Evolutionary conservation across 1,140 invertebrate species (phyloP).

Genomic region (Drosophila setifemur): DNA sequence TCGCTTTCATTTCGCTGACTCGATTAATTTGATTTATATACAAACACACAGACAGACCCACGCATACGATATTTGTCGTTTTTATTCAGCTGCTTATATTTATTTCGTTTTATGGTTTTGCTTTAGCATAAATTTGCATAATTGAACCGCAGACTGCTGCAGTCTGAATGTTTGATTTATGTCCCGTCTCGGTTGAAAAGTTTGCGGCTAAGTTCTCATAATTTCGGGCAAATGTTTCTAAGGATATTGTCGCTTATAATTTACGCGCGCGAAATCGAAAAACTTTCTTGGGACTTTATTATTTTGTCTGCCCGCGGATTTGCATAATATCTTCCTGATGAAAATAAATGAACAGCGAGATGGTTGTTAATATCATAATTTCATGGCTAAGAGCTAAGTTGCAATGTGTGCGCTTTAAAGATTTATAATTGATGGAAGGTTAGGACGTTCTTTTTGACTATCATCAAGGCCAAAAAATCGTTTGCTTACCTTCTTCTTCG

Average conservation of each 20-base stretch:
- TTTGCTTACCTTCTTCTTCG: slow-evolving; percentile 1
- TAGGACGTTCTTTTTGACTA: background rate
- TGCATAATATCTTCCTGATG: slow-evolving; percentile 43
- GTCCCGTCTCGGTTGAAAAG: slow-evolving; percentile 19
- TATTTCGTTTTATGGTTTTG: slow-evolving; percentile 23
- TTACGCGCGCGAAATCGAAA: slow-evolving; percentile 69
- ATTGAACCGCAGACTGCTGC: slow-evolving; percentile 35
- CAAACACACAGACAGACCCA: background rate
- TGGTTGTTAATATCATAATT: slow-evolving; percentile 11
- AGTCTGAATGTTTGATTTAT: slow-evolving; percentile 37
- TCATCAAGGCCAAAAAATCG: no score
- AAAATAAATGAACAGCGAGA: slow-evolving; percentile 55
- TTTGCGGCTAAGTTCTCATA: slow-evolving; percentile 47
- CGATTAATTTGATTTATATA: slow-evolving; percentile 67
- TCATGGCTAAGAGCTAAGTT: background rate
- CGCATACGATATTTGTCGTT: slow-evolving; percentile 34
- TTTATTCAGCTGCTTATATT: slow-evolving; percentile 33
- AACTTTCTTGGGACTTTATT: slow-evolving; percentile 45
- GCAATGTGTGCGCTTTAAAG: background rate
- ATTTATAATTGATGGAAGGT: background rate
- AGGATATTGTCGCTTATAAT: slow-evolving; percentile 46
- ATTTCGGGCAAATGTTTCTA: slow-evolving; percentile 43
- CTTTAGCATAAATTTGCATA: slow-evolving; percentile 69
- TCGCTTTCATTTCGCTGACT: slow-evolving; percentile 46
- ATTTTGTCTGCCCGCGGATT: slow-evolving; percentile 26